Evolutionary conservation across 1,140 invertebrate genomes (phyloP), one percentile per base, ranked within the genome.

Genomic region (Cydia splendana): DNA sequence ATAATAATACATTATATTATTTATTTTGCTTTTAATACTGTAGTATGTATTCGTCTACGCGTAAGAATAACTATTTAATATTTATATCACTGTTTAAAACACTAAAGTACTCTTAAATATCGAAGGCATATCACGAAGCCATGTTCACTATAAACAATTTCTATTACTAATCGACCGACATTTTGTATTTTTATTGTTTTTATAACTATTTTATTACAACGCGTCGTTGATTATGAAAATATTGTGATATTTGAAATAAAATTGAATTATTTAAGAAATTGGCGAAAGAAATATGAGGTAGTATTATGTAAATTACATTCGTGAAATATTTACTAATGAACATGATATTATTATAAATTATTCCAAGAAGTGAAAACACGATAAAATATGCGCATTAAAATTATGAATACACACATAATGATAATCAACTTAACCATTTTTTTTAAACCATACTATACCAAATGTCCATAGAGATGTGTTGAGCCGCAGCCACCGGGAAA

Each of bases 191-290:
- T n/a, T 71, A 42, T 38, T 71, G 13, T 42, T 71, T 69, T 71
- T 71, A 71, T n/a, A 42, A 38, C 57, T 62, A 62, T 62, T 53
- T 48, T 42, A 71, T 34, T 34, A 34, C 30, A 42, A 34, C n/a
- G 28, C 30, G 34, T 71, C 67, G 38, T 71, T 71, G 67, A 71
- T 71, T 71, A 71, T 38, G 67, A 71, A 71, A 71, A 71, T 71
- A 71, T 71, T 9, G 9, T 45, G 38, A 38, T 71, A 71, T 71
- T 45, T 71, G 2, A 62, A 62, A 18, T n/a, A 15, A 38, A 71
- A 71, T 71, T 42, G n/a, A 20, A 4, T 38, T 0, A 51, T 38
- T 38, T 38, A 42, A 38, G 6, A 48, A 48, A 15, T 15, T 48
- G 45, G 15, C 13, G 4, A 51, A 53, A 53, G 4, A 53, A 18